phyloP scores from a whole-genome alignment of 2,113 vertebrate genomes.

The Zapus hudsonius region DNA sequence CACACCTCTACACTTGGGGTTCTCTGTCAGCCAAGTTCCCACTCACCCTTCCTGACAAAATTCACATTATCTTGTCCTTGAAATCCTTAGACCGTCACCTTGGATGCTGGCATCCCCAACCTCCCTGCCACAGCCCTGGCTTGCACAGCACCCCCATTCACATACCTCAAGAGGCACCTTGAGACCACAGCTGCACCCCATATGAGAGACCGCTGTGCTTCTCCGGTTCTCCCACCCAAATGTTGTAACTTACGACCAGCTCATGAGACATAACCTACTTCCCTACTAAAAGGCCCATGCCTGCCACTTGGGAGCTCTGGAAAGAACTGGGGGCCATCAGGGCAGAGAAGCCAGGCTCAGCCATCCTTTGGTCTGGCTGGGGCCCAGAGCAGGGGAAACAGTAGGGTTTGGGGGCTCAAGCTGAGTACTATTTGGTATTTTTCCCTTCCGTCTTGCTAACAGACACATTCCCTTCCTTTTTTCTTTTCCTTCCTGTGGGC shows the following conservation, averaged over 20 bases:
- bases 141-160: background rate
- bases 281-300: background rate
- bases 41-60: background rate
- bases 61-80: background rate
- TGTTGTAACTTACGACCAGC: background rate
- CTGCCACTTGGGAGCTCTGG: background rate
- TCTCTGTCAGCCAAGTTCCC: background rate
- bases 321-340: background rate
- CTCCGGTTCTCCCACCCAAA: background rate
- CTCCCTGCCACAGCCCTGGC: background rate
- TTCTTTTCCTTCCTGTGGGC: slow-evolving; percentile 44
- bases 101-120: background rate
- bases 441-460: slow-evolving; percentile 6
- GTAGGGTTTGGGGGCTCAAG: background rate
- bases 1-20: background rate
- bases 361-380: slow-evolving; percentile 2
- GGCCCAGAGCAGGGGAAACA: background rate
- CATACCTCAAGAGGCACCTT: rapidly evolving
- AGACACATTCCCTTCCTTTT: slow-evolving; percentile 46
- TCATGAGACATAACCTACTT: background rate
- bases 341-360: background rate
- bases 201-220: background rate
- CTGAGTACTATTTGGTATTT: background rate
- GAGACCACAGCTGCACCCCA: background rate
- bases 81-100: background rate